These are phyloP conservation scores for Apamea anceps DNA, from an alignment of 2,888 invertebrate genomes.

Conservation along the genomic window DNA sequence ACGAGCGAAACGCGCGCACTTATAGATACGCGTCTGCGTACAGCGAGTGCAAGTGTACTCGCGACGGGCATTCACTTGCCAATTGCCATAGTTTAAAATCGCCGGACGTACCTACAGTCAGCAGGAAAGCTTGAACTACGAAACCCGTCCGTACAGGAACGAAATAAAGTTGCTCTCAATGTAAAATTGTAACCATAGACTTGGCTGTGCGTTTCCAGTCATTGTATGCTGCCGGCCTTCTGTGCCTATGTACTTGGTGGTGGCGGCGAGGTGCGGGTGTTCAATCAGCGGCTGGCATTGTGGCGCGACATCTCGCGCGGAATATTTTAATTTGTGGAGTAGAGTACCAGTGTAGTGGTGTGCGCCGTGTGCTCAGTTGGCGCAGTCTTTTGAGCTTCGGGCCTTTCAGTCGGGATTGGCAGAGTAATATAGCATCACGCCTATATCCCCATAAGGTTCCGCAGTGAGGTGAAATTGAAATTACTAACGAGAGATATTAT, in stretches of 20 bases:
- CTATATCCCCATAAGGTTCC: neutral
- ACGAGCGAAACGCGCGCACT: too few species aligned
- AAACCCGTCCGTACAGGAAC: too few species aligned
- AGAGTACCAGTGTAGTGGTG: constrained; percentile 3
- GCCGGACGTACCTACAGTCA: neutral
- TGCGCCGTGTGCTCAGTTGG: constrained; percentile 12
- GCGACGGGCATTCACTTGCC: neutral
- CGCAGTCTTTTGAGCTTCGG: constrained; percentile 1
- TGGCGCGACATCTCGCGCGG: constrained; percentile 62
- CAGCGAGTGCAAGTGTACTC: neutral
- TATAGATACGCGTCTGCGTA: neutral
- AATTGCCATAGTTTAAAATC: neutral
- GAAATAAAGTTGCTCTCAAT: neutral
- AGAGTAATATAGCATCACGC: neutral
- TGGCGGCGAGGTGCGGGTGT: constrained; percentile 37
- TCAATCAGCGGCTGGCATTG: constrained; percentile 64
- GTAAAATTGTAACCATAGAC: neutral
- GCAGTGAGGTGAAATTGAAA: neutral
- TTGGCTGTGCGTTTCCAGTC: neutral
- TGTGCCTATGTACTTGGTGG: neutral
- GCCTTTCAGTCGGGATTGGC: neutral
- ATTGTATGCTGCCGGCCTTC: neutral
- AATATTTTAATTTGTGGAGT: constrained; percentile 71
- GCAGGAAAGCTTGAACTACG: neutral
- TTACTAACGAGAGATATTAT: neutral